Evolutionary conservation across 2,888 invertebrate genomes (phyloP).

Genomic region (Drosophila nr. perissopoda): DNA sequence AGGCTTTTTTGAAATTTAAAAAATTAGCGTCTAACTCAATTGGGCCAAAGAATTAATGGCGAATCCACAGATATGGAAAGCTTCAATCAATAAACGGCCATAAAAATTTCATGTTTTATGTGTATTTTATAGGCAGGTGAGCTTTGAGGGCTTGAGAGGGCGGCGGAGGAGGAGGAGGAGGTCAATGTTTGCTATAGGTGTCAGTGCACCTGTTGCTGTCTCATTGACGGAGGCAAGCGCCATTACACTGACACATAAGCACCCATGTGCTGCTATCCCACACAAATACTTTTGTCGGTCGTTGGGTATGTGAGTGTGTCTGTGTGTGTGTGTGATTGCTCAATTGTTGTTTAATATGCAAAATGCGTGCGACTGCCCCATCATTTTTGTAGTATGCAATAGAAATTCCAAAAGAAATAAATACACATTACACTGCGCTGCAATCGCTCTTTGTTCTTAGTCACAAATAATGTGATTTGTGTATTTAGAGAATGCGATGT

Average conservation of each 20-base stretch:
- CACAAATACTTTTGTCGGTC: conserved; percentile 31
- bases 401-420: conserved; percentile 56
- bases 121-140: conserved; percentile 4
- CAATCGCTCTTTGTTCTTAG: conserved; percentile 35
- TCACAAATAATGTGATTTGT: not conserved
- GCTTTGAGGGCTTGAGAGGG: not conserved
- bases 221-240: conserved; percentile 48
- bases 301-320: not conserved
- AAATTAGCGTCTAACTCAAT: conserved; percentile 6
- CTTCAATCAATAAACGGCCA: conserved; percentile 30
- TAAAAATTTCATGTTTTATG: conserved; percentile 4
- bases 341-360: conserved; percentile 57
- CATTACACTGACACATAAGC: conserved; percentile 42
- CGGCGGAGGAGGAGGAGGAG: not conserved
- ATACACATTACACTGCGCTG: conserved; percentile 13
- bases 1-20: not conserved
- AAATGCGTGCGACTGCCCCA: conserved; percentile 55
- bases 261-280: conserved; percentile 30
- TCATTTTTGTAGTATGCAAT: conserved; percentile 57
- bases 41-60: conserved; percentile 14
- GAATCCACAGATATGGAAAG: conserved; percentile 12
- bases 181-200: conserved; percentile 24
- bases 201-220: conserved; percentile 69
- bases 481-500: conserved; percentile 16
- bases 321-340: conserved; percentile 12